Evolutionary conservation across 2,797 vertebrate species (phyloP), one percentile per base, ranked within the genome.

Genomic region (Spinus olivaceus): DNA sequence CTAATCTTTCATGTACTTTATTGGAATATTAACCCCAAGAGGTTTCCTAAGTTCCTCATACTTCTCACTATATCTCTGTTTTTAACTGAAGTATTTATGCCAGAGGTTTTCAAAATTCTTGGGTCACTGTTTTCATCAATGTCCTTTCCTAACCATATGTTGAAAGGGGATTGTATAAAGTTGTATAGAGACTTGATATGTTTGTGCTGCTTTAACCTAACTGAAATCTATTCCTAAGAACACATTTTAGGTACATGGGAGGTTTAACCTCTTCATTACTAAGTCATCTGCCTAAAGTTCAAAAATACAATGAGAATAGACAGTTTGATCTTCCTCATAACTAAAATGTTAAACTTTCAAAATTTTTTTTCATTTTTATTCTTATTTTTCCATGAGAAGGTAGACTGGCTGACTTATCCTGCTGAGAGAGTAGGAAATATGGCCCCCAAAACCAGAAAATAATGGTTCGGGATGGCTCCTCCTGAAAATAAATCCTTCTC

Each of bases 1-100:
- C 91, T 96, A 96, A 97, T 92, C 96, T 90, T 97, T 95, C 81
- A 90, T 86, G 92, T 94, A 96, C 92, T 94, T 70, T 94, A 86
- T 85, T 97, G 88, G 88, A 96, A 96, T 95, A 93, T 94, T 96
- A 97, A 95, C 56, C 96, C 57, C 95, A 35, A 92, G 96, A 2
- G 81, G 81, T 95, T 94, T 94, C 92, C 95, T 88, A 61, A 82
- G 9, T 94, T 92, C 54, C 63, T 88, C 71, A 59, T 60, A 93
- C 88, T 96, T 97, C 87, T 90, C 78, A 93, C 94, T 95, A 37
- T 73, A 95, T 89, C 93, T 95, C 83, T 70, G 85, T 95, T 93
- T 87, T 88, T 87, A 97, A 91, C 88, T 87, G 53, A 95, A 93
- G 64, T 88, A 90, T 78, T 79, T 92, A 59, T 47, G 87, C 63